Conservation (phyloP, 1,140 invertebrate genomes). For the Acyrthosiphon pisum region DNA sequence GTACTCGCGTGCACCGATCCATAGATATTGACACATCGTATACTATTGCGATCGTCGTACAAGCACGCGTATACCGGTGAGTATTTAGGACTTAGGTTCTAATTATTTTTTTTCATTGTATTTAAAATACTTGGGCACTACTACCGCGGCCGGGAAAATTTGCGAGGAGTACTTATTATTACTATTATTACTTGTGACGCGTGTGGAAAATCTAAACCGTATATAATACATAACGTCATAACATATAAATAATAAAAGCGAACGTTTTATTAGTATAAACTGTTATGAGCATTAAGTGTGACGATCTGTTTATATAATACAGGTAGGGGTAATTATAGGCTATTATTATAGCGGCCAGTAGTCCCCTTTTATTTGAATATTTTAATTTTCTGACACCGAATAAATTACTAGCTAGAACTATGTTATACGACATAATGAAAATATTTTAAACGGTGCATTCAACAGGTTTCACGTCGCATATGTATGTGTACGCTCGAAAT, state of each 20-base stretch:
- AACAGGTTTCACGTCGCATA: not conserved
- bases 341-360: not conserved
- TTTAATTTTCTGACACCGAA: slow-evolving; percentile 36
- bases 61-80: not conserved
- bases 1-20: not conserved
- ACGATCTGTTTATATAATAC: not conserved
- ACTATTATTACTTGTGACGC: not conserved
- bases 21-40: not conserved
- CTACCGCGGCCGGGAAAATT: not conserved
- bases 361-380: slow-evolving; percentile 12
- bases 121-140: not conserved
- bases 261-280: not conserved
- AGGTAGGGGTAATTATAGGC: not conserved
- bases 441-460: not conserved
- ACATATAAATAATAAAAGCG: not conserved
- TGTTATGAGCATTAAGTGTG: not conserved
- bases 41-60: not conserved
- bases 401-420: not conserved
- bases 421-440: not conserved
- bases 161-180: not conserved
- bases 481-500: not conserved
- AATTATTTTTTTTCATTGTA: not conserved
- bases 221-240: not conserved
- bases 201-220: not conserved
- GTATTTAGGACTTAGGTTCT: not conserved